Evolutionary conservation across 2,797 vertebrate species (phyloP), one percentile per base, ranked within the genome.

Genomic region (Macropodus opercularis): DNA sequence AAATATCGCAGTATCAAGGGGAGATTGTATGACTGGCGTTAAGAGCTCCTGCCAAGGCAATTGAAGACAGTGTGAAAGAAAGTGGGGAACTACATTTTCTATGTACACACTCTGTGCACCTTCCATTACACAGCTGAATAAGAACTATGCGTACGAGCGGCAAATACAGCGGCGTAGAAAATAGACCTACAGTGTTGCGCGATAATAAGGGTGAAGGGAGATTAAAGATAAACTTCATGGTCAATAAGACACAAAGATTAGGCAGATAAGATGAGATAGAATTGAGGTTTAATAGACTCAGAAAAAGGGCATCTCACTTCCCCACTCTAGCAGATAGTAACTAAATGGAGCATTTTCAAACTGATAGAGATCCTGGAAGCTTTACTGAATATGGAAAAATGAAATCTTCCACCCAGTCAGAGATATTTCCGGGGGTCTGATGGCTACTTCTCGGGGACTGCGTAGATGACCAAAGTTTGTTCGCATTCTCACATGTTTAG

Each of bases 101-200:
- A 81, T 85, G 79, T 79, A 72, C 81, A 80, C 77, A 68, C 81
- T 77, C 69, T 56, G 84, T 83, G 87, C 87, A 87, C 85, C 86
- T 89, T 90, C 85, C 85, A 90, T 90, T 91, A 91, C 89, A 89
- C 84, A 88, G 90, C 87, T 90, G 87, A 90, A 91, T 87, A 89
- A 87, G 80, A 88, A 86, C 76, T 85, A 82, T 84, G 83, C 88
- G 81, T 88, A 88, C 85, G 87, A 88, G 87, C 80, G 84, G 90
- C 87, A 88, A 88, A 90, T 84, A 85, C 79, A 87, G 84, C 75
- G 43, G 71, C 80, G 34, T 27, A 53, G 78, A 87, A 89, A 90
- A 90, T 85, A 85, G 83, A 86, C 83, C 86, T 80, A 86, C 86
- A 85, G 87, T 84, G 87, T 84, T 70, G 86, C 41, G 85, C 19